phyloP scores from a whole-genome alignment of 2,113 vertebrate species.

The Phainopepla nitens region DNA sequence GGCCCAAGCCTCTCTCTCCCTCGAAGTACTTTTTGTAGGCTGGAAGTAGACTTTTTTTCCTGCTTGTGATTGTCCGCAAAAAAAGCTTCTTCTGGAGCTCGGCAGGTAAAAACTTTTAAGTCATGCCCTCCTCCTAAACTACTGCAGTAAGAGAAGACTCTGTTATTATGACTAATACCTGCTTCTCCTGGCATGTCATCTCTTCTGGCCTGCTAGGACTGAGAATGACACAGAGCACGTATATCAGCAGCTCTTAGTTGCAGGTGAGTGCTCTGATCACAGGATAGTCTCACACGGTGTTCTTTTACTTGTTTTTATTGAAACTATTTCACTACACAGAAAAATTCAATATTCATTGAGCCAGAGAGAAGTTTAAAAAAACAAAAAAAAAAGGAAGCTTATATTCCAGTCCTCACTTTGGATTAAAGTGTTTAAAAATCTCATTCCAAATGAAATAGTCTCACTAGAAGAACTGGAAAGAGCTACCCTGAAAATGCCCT shows the following conservation, averaged over 20 bases:
- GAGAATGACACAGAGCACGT: not conserved
- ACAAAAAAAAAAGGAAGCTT: not conserved
- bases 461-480: not conserved
- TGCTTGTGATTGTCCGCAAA: not conserved
- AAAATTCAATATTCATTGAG: not conserved
- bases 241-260: not conserved
- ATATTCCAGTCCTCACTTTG: not conserved
- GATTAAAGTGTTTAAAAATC: not conserved
- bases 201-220: not conserved
- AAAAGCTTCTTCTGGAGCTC: not conserved
- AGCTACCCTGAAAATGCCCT: not conserved
- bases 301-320: not conserved
- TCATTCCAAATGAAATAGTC: not conserved
- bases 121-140: not conserved
- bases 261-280: not conserved
- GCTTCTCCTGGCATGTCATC: not conserved
- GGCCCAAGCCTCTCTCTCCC: not conserved
- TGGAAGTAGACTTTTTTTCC: not conserved
- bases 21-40: rapidly evolving
- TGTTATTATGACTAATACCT: not conserved
- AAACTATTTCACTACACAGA: not conserved
- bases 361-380: not conserved
- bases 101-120: not conserved
- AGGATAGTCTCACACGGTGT: not conserved
- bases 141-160: not conserved